Base-by-base conservation (phyloP, 92 coral and sea anemone species). In the Zoanthus sociatus region DNA sequence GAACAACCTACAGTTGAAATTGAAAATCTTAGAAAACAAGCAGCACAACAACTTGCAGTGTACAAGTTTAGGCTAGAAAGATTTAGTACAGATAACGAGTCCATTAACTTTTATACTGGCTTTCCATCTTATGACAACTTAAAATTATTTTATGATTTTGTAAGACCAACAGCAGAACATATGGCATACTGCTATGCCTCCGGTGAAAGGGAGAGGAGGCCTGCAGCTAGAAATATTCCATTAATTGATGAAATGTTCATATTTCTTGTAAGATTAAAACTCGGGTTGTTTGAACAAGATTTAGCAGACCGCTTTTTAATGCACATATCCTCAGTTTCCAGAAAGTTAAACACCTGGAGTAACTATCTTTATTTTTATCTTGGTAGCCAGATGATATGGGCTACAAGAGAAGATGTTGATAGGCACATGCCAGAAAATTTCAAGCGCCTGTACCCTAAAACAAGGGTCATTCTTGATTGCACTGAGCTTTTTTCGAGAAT, bases 401-500 rank as follows among this genome's bases (percentile, higher is more conserved):
- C n/a, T n/a, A n/a, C n/a, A n/a, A n/a, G n/a, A n/a, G n/a, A n/a
- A n/a, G n/a, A n/a, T n/a, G n/a, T n/a, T n/a, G n/a, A n/a, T n/a
- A n/a, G n/a, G n/a, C n/a, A n/a, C n/a, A n/a, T n/a, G n/a, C n/a
- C n/a, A n/a, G n/a, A n/a, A n/a, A n/a, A n/a, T n/a, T n/a, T n/a
- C n/a, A n/a, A n/a, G n/a, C n/a, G n/a, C n/a, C n/a, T n/a, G n/a
- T n/a, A 10, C 20, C 51, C 4, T 8, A 8, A 8, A 47, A 8
- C 51, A 4, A 47, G 4, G 51, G 51, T 47, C n/a, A 47, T 47
- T 4, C 8, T 47, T 4, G 51, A 8, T 4, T 4, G 51, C 51
- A 47, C 51, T 47, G 51, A n/a, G n/a, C n/a, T n/a, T 47, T 47
- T 53, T 66, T 92, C 3, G 91, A 87, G 60, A 79, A 31, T 71